Conservation (phyloP, 64 coral and sea anemone species). For the Montipora capricornis region DNA sequence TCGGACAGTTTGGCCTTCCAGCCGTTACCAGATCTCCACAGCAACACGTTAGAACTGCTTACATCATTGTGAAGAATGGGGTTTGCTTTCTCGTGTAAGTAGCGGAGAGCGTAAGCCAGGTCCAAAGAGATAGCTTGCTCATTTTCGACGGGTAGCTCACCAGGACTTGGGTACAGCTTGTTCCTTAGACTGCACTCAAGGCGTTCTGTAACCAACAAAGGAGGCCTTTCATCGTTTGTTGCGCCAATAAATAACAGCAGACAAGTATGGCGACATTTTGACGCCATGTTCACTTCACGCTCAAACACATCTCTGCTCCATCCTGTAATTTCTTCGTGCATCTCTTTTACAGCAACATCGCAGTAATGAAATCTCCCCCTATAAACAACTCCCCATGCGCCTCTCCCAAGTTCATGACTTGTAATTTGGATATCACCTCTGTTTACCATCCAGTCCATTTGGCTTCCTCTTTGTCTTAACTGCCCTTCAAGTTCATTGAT, state of each 20-base stretch:
- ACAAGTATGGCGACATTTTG: constrained; percentile 66
- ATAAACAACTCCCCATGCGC: constrained; percentile 55
- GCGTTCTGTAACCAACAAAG: constrained; percentile 57
- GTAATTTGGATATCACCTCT: constrained; percentile 15
- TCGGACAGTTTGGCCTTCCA: constrained; percentile 72
- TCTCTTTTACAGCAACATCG: constrained; percentile 65
- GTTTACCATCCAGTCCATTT: constrained; percentile 25
- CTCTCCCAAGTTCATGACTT: background rate
- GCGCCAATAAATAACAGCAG: constrained; percentile 85
- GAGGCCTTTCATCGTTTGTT: constrained; percentile 35
- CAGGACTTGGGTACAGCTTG: background rate
- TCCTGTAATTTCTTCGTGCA: background rate
- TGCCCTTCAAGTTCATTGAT: no score
- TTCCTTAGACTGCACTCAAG: constrained; percentile 58
- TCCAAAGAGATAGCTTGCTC: background rate
- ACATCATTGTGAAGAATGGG: constrained; percentile 68
- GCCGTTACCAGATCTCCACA: constrained; percentile 14
- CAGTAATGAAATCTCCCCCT: constrained; percentile 45
- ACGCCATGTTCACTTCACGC: constrained; percentile 71
- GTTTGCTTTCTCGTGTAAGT: background rate
- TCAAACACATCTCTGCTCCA: constrained; percentile 22
- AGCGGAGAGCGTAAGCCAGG: background rate
- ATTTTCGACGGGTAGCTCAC: background rate
- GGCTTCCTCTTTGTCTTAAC: no score
- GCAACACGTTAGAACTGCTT: constrained; percentile 70